phyloP scores from a whole-genome alignment of 2,888 invertebrate species.

The Rhorus exstirpatorius region DNA sequence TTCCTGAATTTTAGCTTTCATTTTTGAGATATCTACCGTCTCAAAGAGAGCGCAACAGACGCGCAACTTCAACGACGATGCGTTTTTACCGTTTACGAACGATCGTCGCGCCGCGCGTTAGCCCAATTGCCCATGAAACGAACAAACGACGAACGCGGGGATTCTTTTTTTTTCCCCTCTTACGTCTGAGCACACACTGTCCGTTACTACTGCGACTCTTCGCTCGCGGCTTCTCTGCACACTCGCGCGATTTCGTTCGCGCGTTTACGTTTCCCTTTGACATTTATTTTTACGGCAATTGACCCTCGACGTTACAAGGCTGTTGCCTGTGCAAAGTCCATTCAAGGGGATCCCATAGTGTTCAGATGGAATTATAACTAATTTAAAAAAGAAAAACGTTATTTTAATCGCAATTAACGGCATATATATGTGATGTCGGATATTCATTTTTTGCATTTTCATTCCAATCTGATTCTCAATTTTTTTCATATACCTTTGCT shows the following conservation, averaged over 20 bases:
- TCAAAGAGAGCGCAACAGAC: constrained; percentile 5
- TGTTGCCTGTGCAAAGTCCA: neutral
- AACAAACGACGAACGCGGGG: neutral
- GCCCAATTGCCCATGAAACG: constrained; percentile 10
- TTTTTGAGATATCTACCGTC: constrained; percentile 73
- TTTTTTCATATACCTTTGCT: neutral
- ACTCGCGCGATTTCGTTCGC: constrained; percentile 13
- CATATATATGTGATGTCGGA: no score
- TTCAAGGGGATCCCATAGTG: neutral
- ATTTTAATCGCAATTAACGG: no score
- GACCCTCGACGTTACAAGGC: constrained; percentile 21
- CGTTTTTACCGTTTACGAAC: constrained; percentile 70
- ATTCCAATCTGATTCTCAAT: neutral
- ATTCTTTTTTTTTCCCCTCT: constrained; percentile 21
- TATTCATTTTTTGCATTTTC: neutral
- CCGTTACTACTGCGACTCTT: constrained; percentile 59
- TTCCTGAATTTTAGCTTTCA: constrained; percentile 73
- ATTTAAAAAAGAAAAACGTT: neutral
- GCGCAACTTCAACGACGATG: constrained; percentile 27
- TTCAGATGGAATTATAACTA: neutral
- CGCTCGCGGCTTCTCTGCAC: constrained; percentile 10
- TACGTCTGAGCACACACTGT: constrained; percentile 49
- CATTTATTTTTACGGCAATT: constrained; percentile 21
- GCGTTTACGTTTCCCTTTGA: neutral
- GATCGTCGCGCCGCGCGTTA: constrained; percentile 60